These are phyloP conservation scores for Loris lydekkerianus DNA, from an alignment of 2,797 vertebrate species.

Conservation along the genomic window DNA sequence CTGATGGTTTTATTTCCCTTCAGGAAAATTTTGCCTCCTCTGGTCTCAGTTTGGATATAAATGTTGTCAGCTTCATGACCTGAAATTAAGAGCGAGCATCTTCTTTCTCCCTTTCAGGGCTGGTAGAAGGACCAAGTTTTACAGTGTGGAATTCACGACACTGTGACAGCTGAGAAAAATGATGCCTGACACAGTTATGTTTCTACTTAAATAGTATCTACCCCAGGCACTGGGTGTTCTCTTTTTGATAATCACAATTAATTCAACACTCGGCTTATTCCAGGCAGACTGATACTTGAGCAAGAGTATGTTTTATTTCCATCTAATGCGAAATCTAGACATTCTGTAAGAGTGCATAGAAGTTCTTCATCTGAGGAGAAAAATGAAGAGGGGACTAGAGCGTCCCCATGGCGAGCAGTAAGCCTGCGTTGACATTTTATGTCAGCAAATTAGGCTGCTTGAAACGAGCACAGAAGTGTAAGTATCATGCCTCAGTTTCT, in stretches of 20 bases:
- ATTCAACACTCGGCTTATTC: not conserved
- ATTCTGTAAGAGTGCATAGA: not conserved
- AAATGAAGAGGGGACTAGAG: not conserved
- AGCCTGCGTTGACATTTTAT: not conserved
- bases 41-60: constrained; percentile 61
- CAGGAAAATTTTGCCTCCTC: constrained; percentile 47
- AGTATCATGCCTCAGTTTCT: not conserved
- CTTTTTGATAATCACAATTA: not conserved
- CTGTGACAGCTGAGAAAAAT: not conserved
- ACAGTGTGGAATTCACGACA: constrained; percentile 24
- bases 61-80: constrained; percentile 63
- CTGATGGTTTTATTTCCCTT: constrained; percentile 23
- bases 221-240: not conserved
- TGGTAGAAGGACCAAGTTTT: not conserved
- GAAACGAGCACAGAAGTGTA: not conserved
- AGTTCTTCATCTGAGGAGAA: not conserved
- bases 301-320: constrained; percentile 8
- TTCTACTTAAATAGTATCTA: constrained; percentile 14
- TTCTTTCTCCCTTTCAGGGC: not conserved
- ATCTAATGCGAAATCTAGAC: constrained; percentile 41
- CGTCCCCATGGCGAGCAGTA: not conserved
- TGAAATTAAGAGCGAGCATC: constrained; percentile 62
- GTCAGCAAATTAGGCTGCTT: not conserved
- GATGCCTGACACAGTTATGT: not conserved
- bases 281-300: constrained; percentile 38